Evolutionary conservation across 2,113 vertebrate genomes (phyloP).

Genomic region (Vireo altiloquus): DNA sequence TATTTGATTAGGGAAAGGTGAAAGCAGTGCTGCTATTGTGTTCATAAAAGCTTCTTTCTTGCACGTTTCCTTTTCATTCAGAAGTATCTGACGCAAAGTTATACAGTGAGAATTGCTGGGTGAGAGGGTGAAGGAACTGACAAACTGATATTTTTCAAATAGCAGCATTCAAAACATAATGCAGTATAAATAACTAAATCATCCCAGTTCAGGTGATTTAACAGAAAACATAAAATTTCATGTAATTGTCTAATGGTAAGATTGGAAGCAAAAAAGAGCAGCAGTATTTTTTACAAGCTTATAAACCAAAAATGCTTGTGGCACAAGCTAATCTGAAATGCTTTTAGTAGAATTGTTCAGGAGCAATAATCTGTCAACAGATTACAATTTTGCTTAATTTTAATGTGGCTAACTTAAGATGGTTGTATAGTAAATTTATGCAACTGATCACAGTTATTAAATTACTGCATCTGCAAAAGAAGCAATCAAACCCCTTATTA

Average conservation of each 20-base stretch:
- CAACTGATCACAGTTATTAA: constrained; percentile 91
- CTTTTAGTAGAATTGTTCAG: constrained; percentile 82
- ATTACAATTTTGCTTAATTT: constrained; percentile 89
- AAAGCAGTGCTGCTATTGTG: constrained; percentile 20
- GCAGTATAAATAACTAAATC: neutral
- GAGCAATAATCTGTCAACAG: constrained; percentile 84
- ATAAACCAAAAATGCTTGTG: constrained; percentile 75
- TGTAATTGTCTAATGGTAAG: constrained; percentile 33
- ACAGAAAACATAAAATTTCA: constrained; percentile 45
- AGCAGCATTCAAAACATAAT: constrained; percentile 4
- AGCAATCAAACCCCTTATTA: constrained; percentile 91
- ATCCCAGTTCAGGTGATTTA: constrained; percentile 26
- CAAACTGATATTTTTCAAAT: neutral
- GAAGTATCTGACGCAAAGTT: constrained; percentile 14
- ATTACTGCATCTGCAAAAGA: constrained; percentile 88
- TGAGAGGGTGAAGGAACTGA: neutral
- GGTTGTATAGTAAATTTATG: constrained; percentile 89
- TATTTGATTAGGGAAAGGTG: constrained; percentile 6
- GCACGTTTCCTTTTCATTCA: neutral
- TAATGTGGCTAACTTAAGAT: constrained; percentile 86
- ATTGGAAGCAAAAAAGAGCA: constrained; percentile 38
- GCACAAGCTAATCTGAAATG: constrained; percentile 78
- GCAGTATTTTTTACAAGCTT: constrained; percentile 71
- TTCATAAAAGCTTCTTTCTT: neutral
- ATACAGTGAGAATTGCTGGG: neutral